phyloP scores from a whole-genome alignment of 2,113 vertebrate genomes.

The Dolichotis patagonum region DNA sequence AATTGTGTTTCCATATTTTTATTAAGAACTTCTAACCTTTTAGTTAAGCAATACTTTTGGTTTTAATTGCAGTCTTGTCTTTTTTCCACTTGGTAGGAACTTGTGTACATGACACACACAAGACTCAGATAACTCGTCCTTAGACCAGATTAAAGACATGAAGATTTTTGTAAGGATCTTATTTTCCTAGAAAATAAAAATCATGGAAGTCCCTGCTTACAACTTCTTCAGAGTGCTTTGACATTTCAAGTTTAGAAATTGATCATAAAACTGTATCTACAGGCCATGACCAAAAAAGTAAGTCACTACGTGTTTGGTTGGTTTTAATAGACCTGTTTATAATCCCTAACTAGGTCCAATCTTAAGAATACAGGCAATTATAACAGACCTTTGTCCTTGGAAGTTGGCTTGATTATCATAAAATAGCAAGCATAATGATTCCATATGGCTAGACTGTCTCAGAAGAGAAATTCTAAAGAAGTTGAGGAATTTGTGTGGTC shows the following conservation, averaged over 20 bases:
- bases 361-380: neutral
- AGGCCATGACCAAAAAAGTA: neutral
- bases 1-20: neutral
- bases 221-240: neutral
- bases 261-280: neutral
- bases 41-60: neutral
- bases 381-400: neutral
- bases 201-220: neutral
- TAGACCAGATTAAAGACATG: neutral
- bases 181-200: neutral
- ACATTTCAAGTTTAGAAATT: neutral
- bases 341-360: neutral
- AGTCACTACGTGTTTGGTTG: neutral
- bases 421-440: neutral
- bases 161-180: neutral
- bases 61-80: neutral
- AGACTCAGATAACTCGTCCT: neutral
- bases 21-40: neutral
- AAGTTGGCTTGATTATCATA: slow-evolving; percentile 2
- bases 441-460: neutral
- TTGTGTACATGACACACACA: neutral
- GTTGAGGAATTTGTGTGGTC: neutral
- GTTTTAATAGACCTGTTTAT: neutral
- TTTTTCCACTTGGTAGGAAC: neutral
- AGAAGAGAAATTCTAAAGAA: slow-evolving; percentile 1